A percentile compares a stretch with the other conserved stretches of the same genome.
phyloP scores from a whole-genome alignment of 1,140 invertebrate genomes.

The Aphaenogaster ashmeadi region DNA sequence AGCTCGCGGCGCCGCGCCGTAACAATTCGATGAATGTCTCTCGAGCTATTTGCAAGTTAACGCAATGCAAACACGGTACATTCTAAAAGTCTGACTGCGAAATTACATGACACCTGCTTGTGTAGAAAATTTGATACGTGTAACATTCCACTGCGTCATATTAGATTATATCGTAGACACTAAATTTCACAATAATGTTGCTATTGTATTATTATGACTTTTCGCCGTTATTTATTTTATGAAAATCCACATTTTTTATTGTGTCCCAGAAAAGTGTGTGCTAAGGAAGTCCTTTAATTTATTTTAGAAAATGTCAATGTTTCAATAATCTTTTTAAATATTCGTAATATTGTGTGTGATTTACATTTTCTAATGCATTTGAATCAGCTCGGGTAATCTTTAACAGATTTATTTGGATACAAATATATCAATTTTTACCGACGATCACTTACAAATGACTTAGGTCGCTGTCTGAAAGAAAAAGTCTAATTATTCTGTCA shows the following conservation, averaged over 20 bases:
- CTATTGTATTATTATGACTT: neutral
- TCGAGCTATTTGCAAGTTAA: constrained; percentile 34
- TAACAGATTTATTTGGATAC: neutral
- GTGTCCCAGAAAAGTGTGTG: neutral
- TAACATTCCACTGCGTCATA: neutral
- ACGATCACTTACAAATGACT: neutral
- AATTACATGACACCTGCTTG: neutral
- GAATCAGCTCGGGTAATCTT: neutral
- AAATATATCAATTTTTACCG: neutral
- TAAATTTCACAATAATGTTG: neutral
- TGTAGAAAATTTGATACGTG: neutral
- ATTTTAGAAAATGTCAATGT: neutral
- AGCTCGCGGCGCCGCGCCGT: neutral
- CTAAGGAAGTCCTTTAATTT: neutral
- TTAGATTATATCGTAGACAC: neutral
- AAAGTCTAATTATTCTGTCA: constrained; percentile 11
- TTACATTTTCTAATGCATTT: neutral
- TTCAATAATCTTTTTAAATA: constrained; percentile 7
- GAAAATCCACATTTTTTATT: neutral
- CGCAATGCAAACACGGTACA: neutral
- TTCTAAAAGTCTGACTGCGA: constrained; percentile 20
- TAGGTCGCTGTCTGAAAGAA: neutral
- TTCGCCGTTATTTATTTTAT: neutral
- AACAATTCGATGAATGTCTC: constrained; percentile 49
- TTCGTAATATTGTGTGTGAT: neutral